Evolutionary conservation across 2,113 vertebrate genomes (phyloP).

Genomic region (Gymnobelideus leadbeateri): DNA sequence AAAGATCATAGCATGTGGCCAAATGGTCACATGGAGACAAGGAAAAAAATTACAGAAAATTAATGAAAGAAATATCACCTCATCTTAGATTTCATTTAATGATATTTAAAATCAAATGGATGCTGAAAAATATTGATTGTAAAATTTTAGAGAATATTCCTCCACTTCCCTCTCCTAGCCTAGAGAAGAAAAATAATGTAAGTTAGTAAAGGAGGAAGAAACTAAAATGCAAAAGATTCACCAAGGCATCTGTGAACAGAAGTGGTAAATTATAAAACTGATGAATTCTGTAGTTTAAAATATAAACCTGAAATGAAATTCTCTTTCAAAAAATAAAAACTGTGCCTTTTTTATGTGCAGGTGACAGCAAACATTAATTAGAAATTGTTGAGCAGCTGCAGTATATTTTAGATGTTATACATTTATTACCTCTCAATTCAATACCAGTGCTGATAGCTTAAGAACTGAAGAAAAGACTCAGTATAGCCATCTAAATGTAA

Average conservation of each 20-base stretch:
- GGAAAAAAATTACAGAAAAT: constrained; percentile 49
- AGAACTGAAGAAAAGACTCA: constrained; percentile 6
- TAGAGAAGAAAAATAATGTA: not conserved
- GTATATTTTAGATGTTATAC: not conserved
- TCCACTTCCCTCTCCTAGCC: not conserved
- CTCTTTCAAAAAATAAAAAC: not conserved
- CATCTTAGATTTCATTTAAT: constrained; percentile 10
- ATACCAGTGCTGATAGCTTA: constrained; percentile 21
- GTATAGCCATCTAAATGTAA: constrained; percentile 44
- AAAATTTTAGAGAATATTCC: not conserved
- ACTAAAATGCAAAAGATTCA: not conserved
- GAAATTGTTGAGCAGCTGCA: constrained; percentile 4
- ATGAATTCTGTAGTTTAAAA: constrained; percentile 26
- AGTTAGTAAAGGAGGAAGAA: not conserved
- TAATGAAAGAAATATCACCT: constrained; percentile 25
- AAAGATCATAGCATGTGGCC: not conserved
- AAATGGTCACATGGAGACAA: not conserved
- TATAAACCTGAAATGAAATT: not conserved
- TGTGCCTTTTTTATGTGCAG: not conserved
- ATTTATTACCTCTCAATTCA: constrained; percentile 4
- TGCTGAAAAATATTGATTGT: constrained; percentile 11
- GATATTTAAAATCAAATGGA: constrained; percentile 37
- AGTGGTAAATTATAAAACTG: constrained; percentile 22
- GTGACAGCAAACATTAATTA: not conserved
- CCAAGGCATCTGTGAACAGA: not conserved